Evolutionary conservation across 2,113 vertebrate genomes (phyloP).

Genomic region (Protobothrops mucrosquamatus): DNA sequence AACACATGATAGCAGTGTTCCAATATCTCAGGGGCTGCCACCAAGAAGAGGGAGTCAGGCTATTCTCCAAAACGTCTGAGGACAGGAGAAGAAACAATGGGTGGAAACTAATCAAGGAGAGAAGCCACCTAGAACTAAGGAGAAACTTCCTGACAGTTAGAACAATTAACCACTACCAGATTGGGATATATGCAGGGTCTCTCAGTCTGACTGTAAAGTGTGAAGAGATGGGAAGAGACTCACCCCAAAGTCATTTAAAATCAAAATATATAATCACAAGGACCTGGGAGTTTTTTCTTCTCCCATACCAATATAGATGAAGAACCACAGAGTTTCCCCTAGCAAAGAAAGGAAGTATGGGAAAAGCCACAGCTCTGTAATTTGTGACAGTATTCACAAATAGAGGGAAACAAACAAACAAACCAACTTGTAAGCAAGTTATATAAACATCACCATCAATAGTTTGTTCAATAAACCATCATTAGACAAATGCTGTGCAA

Average conservation of each 20-base stretch:
- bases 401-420: background rate
- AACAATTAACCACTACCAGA: too few relatives aligned
- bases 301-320: background rate
- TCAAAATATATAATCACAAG: background rate
- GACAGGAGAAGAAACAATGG: too few relatives aligned
- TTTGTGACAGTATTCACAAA: background rate
- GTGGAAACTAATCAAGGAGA: too few relatives aligned
- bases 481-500: background rate
- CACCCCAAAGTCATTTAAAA: background rate
- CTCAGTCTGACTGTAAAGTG: background rate
- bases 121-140: too few relatives aligned
- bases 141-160: too few relatives aligned
- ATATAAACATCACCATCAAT: background rate
- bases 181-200: background rate
- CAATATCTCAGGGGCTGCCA: too few relatives aligned
- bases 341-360: background rate
- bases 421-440: background rate
- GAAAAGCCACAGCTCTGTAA: background rate
- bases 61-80: too few relatives aligned
- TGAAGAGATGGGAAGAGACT: background rate
- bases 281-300: background rate
- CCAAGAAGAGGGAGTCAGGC: too few relatives aligned
- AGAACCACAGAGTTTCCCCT: background rate
- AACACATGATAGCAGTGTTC: too few relatives aligned
- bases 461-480: background rate